Evolutionary conservation across 2,797 vertebrate species (phyloP), one percentile per base, ranked within the genome.

Genomic region (Pangasius djambal): DNA sequence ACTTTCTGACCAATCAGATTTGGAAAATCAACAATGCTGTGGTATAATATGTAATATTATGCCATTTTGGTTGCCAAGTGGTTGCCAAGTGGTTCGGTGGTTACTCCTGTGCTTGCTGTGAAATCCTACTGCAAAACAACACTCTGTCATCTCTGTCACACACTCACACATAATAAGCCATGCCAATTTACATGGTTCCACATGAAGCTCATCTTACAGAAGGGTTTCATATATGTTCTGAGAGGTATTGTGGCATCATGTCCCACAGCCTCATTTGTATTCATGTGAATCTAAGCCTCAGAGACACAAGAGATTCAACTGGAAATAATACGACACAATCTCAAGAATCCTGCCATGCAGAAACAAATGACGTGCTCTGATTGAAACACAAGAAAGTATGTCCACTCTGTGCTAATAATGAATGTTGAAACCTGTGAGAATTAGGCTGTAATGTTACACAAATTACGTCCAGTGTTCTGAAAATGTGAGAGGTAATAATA

Each of bases 241-340:
- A 75, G 25, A 86, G 69, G 61, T 70, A 52, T 9, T 4, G 52
- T 8, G 12, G 15, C 22, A 59, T 31, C 37, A 18, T 55, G 31
- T 77, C 78, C 84, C 44, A 31, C 28, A 48, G 70, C 65, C 79
- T 89, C 84, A 74, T 85, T 86, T 75, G 37, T 87, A 86, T 81
- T 87, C 48, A 61, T 75, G 31, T 83, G 75, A 89, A 65, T 67
- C 82, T 88, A 89, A 90, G 82, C 86, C 52, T 61, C 37, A 3
- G 77, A 72, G 90, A 89, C 86, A 86, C 74, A 70, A 70, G 82
- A 89, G 74, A 82, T 74, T 87, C 86, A 61, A 88, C 16, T 78
- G 83, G 37, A 88, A 88, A 89, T 89, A 89, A 91, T 83, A 81
- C 20, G 44, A 13, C 87, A 88, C 55, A 67, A 31, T 72, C 57